Evolutionary conservation across 1,140 invertebrate species (phyloP), one percentile per base, ranked within the genome.

Genomic region (Ptiloglossa arizonensis): DNA sequence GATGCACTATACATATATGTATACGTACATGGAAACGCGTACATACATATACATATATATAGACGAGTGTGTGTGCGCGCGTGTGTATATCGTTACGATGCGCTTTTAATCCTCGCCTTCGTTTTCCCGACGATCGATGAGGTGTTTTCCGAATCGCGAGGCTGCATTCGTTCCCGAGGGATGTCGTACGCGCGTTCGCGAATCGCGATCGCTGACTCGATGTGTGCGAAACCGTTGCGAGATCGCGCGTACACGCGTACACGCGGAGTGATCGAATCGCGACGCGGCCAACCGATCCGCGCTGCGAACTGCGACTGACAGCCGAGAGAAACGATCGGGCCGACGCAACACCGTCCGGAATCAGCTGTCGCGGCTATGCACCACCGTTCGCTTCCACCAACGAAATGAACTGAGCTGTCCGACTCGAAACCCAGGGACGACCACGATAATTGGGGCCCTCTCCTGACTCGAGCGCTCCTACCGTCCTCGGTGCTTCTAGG

Each of bases 321-420:
- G 68, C 5, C 29, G 29, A 35, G 78, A 71, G 57, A 70, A 72
- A 85, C 48, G 57, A 60, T 60, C 68, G 13, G 72, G 69, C 64
- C 80, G 59, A 68, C 79, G 50, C 71, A 56, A 74, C 63, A 77
- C 80, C 64, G 68, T 72, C 59, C 60, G 59, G 78, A 80, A 86
- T 88, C 87, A 88, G 87, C 86, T 88, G 87, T 88, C 80, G 66
- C 19, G 41, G 64, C 68, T 80, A 66, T 82, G 46, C 71, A 82
- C 84, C 68, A 62, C 68, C 71, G 74, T 66, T 67, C 78, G 74
- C 75, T 79, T 78, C 75, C 69, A 22, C 64, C 62, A 70, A 82
- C 74, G 64, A 72, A 87, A 76, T 83, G 72, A 86, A 74, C 60
- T 62, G 56, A 84, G 57, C 85, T 84, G 72, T 64, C 57, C 66